These are phyloP conservation scores for Pedetes capensis DNA, from an alignment of 2,113 vertebrate species.

Conservation along the genomic window DNA sequence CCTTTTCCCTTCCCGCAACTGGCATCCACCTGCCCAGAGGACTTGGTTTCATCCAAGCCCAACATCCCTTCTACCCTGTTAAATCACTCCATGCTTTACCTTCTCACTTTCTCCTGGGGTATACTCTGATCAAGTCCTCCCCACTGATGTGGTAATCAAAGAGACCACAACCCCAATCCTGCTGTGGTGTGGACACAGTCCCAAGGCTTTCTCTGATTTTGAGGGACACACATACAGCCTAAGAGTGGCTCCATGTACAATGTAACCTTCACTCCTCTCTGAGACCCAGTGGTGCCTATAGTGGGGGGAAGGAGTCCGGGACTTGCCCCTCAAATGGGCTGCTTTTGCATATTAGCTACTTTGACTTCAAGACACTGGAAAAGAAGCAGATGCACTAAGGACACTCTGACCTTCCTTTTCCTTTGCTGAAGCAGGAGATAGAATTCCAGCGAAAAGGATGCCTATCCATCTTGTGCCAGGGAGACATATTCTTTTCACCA, in stretches of 20 bases:
- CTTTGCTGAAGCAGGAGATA: background rate
- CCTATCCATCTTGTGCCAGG: background rate
- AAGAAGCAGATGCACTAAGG: background rate
- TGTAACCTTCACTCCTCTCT: background rate
- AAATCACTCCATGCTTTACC: background rate
- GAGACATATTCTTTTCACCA: background rate
- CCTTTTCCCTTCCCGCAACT: background rate
- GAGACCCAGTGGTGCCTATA: rapidly evolving
- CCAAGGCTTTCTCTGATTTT: background rate
- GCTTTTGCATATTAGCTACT: background rate
- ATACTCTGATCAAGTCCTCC: too few relatives aligned
- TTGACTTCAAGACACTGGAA: background rate
- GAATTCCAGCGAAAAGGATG: background rate
- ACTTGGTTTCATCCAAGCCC: background rate
- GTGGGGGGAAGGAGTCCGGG: background rate
- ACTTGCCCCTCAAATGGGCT: background rate
- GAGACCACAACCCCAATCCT: background rate
- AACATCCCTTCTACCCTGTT: background rate
- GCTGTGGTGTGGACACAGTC: background rate
- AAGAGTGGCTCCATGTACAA: background rate
- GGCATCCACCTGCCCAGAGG: background rate
- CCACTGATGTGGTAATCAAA: background rate
- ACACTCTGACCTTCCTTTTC: background rate
- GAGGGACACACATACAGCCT: rapidly evolving
- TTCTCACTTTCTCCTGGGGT: background rate